Conservation (phyloP, 2,113 vertebrate genomes). For the Leptobrachium leishanense region DNA sequence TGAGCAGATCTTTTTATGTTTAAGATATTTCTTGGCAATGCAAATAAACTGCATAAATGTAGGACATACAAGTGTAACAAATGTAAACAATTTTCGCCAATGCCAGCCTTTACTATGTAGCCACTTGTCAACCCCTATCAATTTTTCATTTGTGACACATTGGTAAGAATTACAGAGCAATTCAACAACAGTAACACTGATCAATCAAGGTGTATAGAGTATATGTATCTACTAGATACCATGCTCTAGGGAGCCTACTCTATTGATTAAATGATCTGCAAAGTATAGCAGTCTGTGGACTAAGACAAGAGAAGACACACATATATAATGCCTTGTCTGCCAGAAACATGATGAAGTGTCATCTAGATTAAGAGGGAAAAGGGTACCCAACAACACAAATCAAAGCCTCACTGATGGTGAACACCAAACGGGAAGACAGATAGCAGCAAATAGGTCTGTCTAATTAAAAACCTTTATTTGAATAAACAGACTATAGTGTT, state of each 20-base stretch:
- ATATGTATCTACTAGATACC: not conserved
- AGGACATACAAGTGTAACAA: slow-evolving; percentile 3
- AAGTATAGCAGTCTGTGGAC: slow-evolving; percentile 11
- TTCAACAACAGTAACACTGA: slow-evolving; percentile 26
- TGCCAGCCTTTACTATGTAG: slow-evolving; percentile 18
- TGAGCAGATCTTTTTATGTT: too few relatives aligned
- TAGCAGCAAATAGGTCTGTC: too few relatives aligned
- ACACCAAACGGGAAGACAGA: too few relatives aligned
- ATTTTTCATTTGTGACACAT: slow-evolving; percentile 33
- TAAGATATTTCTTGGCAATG: not conserved
- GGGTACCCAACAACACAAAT: too few relatives aligned
- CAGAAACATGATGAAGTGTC: too few relatives aligned
- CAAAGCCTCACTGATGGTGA: too few relatives aligned
- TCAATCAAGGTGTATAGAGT: slow-evolving; percentile 32
- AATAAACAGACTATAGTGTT: too few relatives aligned
- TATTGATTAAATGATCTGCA: slow-evolving; percentile 29
- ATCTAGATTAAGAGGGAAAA: too few relatives aligned
- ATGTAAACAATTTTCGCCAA: not conserved
- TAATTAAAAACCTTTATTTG: too few relatives aligned
- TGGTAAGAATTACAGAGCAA: slow-evolving; percentile 22
- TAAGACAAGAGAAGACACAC: slow-evolving; percentile 3
- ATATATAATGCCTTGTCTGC: not conserved
- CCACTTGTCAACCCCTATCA: slow-evolving; percentile 1
- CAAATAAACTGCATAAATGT: not conserved
- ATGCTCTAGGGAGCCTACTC: not conserved